A percentile compares a stretch with the other conserved stretches of the same genome.
Conservation (phyloP, 2,888 invertebrate species). For the Dastarcus helophoroides region DNA sequence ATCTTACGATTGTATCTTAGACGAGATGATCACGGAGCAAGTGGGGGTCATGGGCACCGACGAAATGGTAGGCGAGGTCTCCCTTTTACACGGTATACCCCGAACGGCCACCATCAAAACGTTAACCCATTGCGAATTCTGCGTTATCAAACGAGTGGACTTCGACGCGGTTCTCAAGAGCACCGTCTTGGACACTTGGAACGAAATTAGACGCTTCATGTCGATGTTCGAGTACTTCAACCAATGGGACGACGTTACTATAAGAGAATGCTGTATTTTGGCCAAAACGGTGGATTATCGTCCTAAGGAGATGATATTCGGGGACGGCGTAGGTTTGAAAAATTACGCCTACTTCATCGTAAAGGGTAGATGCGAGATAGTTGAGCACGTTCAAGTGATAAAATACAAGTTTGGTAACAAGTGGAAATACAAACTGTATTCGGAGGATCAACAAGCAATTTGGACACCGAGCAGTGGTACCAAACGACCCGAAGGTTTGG, state of each 20-base stretch:
- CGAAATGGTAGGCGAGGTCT: constrained; percentile 7
- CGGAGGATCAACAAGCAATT: too few species aligned
- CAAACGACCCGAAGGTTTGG: neutral
- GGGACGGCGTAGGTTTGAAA: constrained; percentile 41
- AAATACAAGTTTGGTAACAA: too few species aligned
- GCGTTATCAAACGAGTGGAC: constrained; percentile 49
- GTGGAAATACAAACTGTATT: too few species aligned
- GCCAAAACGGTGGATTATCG: constrained; percentile 48
- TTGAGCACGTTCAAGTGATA: too few species aligned
- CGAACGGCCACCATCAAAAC: constrained; percentile 1
- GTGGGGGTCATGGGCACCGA: too few species aligned
- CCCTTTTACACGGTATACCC: constrained; percentile 3
- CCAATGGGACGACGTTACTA: constrained; percentile 45
- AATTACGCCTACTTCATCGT: constrained; percentile 42
- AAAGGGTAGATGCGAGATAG: constrained; percentile 47
- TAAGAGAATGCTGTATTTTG: constrained; percentile 54
- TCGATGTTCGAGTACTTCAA: constrained; percentile 53
- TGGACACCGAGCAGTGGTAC: too few species aligned
- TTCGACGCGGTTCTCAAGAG: constrained; percentile 49
- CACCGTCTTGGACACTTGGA: constrained; percentile 50
- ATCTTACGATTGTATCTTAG: too few species aligned
- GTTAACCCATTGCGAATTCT: constrained; percentile 46
- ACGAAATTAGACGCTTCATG: constrained; percentile 47
- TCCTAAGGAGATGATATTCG: constrained; percentile 44
- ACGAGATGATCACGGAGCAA: too few species aligned